Evolutionary conservation across 1,140 invertebrate species (phyloP).

Genomic region (Aphis gossypii): DNA sequence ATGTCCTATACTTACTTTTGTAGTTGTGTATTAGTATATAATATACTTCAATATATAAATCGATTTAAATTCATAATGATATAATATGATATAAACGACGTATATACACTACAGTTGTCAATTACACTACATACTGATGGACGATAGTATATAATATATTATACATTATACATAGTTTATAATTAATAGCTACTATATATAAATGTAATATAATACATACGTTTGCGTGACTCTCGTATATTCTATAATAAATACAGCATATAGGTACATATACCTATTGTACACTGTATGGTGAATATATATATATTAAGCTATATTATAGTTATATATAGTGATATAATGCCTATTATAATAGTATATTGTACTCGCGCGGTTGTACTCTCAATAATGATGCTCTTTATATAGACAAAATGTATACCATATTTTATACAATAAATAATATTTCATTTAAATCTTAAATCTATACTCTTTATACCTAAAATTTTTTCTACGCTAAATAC

Average conservation of each 20-base stretch:
- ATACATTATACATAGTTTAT: neutral
- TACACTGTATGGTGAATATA: neutral
- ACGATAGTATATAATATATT: neutral
- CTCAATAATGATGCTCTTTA: neutral
- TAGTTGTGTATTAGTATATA: neutral
- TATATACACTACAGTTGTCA: neutral
- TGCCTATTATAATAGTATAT: neutral
- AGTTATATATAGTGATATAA: neutral
- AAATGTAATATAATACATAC: neutral
- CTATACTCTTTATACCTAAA: neutral
- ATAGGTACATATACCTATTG: neutral
- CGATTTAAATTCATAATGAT: neutral
- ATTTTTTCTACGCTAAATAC: neutral
- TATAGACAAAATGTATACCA: neutral
- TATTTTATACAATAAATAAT: neutral
- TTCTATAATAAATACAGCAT: neutral
- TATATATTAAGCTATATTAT: neutral
- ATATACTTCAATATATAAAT: neutral
- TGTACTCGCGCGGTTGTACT: neutral
- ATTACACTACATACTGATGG: too few species aligned
- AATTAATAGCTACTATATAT: neutral
- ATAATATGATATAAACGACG: neutral
- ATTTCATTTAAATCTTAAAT: neutral
- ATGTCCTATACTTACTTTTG: neutral
- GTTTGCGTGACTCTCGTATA: neutral